Percentiles rank a stretch among this genome's conserved stretches.
Evolutionary conservation across 2,888 invertebrate species (phyloP).

Genomic region (Girardia tigrina): DNA sequence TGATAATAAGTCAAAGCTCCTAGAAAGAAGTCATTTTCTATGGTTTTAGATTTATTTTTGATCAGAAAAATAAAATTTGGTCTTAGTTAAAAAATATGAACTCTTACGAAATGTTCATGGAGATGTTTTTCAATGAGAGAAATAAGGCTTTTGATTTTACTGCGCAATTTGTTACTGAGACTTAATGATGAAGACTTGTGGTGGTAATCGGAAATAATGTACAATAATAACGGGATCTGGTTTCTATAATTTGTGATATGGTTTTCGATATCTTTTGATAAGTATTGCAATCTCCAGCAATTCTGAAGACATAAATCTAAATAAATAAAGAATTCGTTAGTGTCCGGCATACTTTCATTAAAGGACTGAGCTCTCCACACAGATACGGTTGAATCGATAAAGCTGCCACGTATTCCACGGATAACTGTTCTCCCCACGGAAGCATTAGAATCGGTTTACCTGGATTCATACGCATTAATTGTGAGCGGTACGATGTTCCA

Average conservation of each 20-base stretch:
- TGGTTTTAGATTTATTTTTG: no score
- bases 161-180: neutral
- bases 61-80: no score
- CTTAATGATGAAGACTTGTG: neutral
- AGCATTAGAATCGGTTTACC: conserved; percentile 11
- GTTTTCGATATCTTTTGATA: neutral
- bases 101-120: neutral
- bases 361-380: conserved; percentile 20
- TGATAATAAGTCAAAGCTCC: no score
- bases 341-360: conserved; percentile 23
- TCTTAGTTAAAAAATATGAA: no score
- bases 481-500: neutral
- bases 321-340: neutral
- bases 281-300: conserved; percentile 21
- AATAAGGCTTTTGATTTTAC: neutral
- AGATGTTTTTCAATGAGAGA: neutral
- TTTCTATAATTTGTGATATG: neutral
- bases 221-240: neutral
- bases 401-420: conserved; percentile 28
- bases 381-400: conserved; percentile 35
- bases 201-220: conserved; percentile 1
- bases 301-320: neutral
- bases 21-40: no score
- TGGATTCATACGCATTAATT: neutral
- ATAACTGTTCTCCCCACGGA: conserved; percentile 30